Evolutionary conservation across 2,888 invertebrate species (phyloP).

Genomic region (Lasioglossum zephyrum): DNA sequence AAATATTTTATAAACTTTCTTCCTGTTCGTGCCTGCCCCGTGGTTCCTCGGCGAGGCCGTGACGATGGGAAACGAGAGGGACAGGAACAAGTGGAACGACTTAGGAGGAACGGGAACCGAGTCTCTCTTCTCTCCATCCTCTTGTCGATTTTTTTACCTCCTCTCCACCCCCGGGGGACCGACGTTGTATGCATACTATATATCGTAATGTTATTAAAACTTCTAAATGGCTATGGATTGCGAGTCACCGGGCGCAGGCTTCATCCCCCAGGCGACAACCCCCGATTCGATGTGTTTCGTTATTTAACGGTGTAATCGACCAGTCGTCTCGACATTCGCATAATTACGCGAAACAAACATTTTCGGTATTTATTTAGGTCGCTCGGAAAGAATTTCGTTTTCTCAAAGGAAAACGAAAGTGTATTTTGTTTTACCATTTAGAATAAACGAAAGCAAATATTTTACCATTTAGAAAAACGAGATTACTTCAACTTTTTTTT

Average conservation of each 20-base stretch:
- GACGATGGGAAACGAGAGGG: constrained; percentile 68
- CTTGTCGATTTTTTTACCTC: constrained; percentile 81
- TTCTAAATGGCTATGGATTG: constrained; percentile 80
- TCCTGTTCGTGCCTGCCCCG: constrained; percentile 73
- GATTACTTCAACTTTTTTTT: too few relatives aligned
- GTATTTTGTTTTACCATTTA: accelerated
- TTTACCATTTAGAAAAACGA: too few relatives aligned
- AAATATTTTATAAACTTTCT: constrained; percentile 85
- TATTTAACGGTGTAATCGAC: constrained; percentile 41
- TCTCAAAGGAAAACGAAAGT: too few relatives aligned
- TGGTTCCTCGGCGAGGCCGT: constrained; percentile 71
- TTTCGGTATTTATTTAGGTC: too few relatives aligned
- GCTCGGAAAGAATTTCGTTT: too few relatives aligned
- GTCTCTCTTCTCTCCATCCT: constrained; percentile 69
- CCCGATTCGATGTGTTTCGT: constrained; percentile 28
- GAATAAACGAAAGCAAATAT: too few relatives aligned
- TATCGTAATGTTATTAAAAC: constrained; percentile 84
- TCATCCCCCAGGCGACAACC: not conserved
- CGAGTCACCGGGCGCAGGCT: constrained; percentile 73
- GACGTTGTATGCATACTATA: constrained; percentile 66
- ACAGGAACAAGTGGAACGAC: constrained; percentile 66
- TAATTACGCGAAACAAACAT: not conserved
- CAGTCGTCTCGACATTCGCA: not conserved
- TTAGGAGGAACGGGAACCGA: constrained; percentile 64
- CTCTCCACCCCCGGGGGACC: constrained; percentile 49